phyloP scores from a whole-genome alignment of 1,140 invertebrate species.

The Coptotermes formosanus region DNA sequence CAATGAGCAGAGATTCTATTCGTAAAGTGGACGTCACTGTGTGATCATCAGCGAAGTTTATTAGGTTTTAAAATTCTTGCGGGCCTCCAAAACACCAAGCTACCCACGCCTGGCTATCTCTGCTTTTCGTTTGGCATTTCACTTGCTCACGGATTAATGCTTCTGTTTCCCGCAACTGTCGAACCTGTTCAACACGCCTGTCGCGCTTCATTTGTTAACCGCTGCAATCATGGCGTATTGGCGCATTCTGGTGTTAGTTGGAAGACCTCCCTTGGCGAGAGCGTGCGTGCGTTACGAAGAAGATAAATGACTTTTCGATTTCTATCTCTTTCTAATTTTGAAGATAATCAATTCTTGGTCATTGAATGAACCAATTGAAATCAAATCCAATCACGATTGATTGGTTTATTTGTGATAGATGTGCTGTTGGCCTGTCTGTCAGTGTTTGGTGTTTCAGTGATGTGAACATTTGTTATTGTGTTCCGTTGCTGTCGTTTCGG shows the following conservation, averaged over 20 bases:
- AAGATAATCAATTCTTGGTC: constrained; percentile 1
- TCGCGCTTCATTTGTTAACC: not conserved
- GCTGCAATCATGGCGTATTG: too few relatives aligned
- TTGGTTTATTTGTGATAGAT: not conserved
- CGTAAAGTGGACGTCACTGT: too few relatives aligned
- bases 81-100: too few relatives aligned
- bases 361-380: constrained; percentile 1
- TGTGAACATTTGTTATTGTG: not conserved
- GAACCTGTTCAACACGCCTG: not conserved
- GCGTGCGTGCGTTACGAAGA: constrained; percentile 5
- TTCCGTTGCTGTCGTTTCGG: too few relatives aligned
- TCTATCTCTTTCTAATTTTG: constrained; percentile 1
- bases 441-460: not conserved
- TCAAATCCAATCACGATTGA: constrained; percentile 10
- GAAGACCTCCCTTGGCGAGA: not conserved
- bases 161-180: constrained; percentile 12
- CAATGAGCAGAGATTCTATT: too few relatives aligned
- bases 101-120: too few relatives aligned
- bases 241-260: not conserved
- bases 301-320: not conserved
- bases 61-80: too few relatives aligned
- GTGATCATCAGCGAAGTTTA: too few relatives aligned
- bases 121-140: too few relatives aligned
- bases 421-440: not conserved
- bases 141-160: not conserved